Evolutionary conservation across 2,888 invertebrate species (phyloP), one percentile per base, ranked within the genome.

Genomic region (Tryphoninae sp.): DNA sequence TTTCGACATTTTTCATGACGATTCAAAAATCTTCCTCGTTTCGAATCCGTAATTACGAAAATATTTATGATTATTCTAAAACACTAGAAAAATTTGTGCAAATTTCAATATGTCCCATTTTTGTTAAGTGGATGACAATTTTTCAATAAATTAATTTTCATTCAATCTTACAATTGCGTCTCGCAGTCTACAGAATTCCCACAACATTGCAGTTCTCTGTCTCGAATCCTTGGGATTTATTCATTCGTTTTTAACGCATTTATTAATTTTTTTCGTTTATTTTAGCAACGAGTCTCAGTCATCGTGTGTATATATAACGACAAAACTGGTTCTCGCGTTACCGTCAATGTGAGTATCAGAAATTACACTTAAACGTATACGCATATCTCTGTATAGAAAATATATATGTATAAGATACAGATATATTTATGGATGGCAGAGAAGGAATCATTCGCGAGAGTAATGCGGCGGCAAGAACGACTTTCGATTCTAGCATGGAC

Each of bases 401-500:
- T 53, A 40, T 13, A 23, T 49, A 33, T 33, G 55, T 68, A 40
- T 53, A 59, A 40, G 42, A 55, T 71, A 51, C 51, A 76, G 19
- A 72, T 49, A 40, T 59, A 61, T 65, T 61, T 67, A 67, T 58
- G 26, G 13, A 13, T 45, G 45, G 61, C 19, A 22, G 68, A 58
- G 45, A n/a, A 61, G 45, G 45, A 72, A 61, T 49, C 71, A 61
- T 64, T 62, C 51, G 68, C 72, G 62, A 16, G 40, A 81, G 77
- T 77, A 73, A 73, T 68, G 51, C 40, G 62, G 68, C 51, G 59
- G 45, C 75, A 55, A 51, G 67, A 78, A 76, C 76, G 78, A 79
- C 81, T 81, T 79, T 79, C 73, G 69, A 81, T 83, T 79, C 79
- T 83, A 69, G 73, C 73, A 79, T 74, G 69, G 76, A 76, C 76